Evolutionary conservation across 2,797 vertebrate species (phyloP), one percentile per base, ranked within the genome.

Genomic region (Hemibagrus guttatus): DNA sequence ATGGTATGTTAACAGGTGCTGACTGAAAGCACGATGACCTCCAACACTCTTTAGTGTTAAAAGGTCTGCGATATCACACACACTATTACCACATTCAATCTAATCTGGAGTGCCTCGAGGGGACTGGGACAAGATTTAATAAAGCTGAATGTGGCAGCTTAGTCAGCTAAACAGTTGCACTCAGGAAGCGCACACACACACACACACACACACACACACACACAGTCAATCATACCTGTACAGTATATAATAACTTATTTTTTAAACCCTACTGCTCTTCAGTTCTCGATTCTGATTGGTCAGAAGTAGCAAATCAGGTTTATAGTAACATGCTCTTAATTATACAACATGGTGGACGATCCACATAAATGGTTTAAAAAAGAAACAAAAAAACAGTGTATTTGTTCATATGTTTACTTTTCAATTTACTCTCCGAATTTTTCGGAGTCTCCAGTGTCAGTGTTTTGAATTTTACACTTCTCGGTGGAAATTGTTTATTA

Each of bases 41-140:
- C 68, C 28, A 80, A 69, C 76, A 68, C 31, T 72, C 49, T 85
- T 21, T 52, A 42, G 79, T 86, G 71, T 90, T 78, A 90, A 93
- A 92, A 87, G 92, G 87, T 89, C 90, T 74, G n/a, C 84, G 92
- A 85, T 91, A 91, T 92, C 79, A 85, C 92, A 91, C 59, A 82
- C 86, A 93, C 64, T 52, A 93, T 89, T 91, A 90, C 87, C 92
- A 94, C 83, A 91, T 92, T 92, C 92, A 94, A 95, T 93, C 91
- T 93, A 93, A 95, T 95, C 89, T 91, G 68, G 13, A 64, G 89
- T 86, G 86, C 93, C 92, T 91, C 90, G 64, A 88, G 93, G 92
- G 86, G 94, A 94, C 91, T 86, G 87, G 88, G 91, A 90, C 87
- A 84, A 92, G 89, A 95, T 96, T 95, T 95, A 96, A 95, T 92